Percentiles rank a stretch among this genome's conserved stretches.
Conservation (phyloP, 1,140 invertebrate genomes). For the Mya arenaria region DNA sequence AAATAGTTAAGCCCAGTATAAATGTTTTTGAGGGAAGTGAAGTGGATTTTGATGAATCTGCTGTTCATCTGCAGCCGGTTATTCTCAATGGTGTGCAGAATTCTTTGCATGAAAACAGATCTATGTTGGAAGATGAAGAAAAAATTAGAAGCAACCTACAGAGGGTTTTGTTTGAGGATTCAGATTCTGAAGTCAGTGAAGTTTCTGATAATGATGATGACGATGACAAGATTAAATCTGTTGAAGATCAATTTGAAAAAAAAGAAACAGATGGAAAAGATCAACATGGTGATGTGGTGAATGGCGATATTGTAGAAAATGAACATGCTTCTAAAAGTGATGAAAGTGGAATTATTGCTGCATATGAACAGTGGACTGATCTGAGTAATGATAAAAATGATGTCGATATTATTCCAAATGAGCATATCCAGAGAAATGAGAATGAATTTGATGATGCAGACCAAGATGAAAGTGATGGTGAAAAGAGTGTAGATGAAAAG, state of each 20-base stretch:
- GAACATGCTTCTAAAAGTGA: neutral
- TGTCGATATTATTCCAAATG: no score
- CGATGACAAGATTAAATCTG: no score
- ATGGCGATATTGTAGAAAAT: neutral
- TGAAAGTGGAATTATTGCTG: no score
- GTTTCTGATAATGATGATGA: neutral
- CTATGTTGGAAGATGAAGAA: conserved; percentile 47
- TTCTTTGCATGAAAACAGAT: conserved; percentile 47
- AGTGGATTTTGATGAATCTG: conserved; percentile 30
- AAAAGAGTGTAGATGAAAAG: no score
- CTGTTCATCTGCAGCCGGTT: conserved; percentile 24
- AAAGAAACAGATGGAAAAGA: neutral
- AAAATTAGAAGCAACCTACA: conserved; percentile 45
- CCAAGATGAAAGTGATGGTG: no score
- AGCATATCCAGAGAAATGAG: no score
- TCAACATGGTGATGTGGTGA: neutral
- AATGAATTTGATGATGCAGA: no score
- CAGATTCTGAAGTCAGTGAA: conserved; percentile 14
- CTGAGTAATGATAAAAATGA: no score
- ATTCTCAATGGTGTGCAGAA: conserved; percentile 35
- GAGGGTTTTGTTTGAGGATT: conserved; percentile 37
- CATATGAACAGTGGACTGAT: no score
- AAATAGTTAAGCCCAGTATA: conserved; percentile 1
- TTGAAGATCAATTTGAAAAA: neutral
- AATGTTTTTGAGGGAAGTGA: neutral